Evolutionary conservation across 1,140 invertebrate genomes (phyloP), one percentile per base, ranked within the genome.

Genomic region (Drosophila sproati): DNA sequence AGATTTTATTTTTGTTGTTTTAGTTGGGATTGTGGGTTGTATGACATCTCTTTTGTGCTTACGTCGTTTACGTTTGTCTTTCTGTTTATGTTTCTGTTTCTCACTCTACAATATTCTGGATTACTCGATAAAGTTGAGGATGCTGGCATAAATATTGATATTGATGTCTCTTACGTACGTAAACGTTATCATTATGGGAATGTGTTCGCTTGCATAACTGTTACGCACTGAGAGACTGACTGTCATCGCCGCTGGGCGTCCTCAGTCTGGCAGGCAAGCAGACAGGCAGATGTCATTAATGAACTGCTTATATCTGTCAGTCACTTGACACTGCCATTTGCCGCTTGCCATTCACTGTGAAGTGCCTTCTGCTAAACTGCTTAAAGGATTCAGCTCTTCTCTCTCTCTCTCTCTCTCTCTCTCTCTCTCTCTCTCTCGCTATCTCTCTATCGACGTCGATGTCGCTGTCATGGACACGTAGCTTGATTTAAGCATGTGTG

Each of bases 241-340:
- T 64, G 66, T 61, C 66, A 61, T n/a, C 47, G 55, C 45, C 34
- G 12, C 28, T 10, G 52, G 54, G 35, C 43, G 54, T 50, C 34
- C 31, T 39, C 31, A 7, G 55, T 1, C 20, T 20, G 20, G 20
- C 20, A 20, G 20, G 20, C 20, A 20, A 20, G 20, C 20, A 20
- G 20, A 20, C 20, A 20, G 20, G 60, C 39, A 47, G 70, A 39
- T 68, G 70, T 68, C 63, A 52, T 12, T 51, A 73, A 68, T 60
- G 63, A 68, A 73, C 70, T 68, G 70, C 70, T 73, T 73, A 60
- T 60, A 55, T 55, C 55, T 73, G 71, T 68, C 63, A 48, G 47
- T 60, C 71, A 68, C 55, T 68, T 47, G 64, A 73, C 50, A 55
- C 50, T 64, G 60, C 29, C 60, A 64, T 64, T 67, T 57, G 64